Percentiles rank a stretch among this genome's conserved stretches.
These are phyloP conservation scores for Serilophus lunatus DNA, from an alignment of 2,113 vertebrate genomes.

Conservation along the genomic window DNA sequence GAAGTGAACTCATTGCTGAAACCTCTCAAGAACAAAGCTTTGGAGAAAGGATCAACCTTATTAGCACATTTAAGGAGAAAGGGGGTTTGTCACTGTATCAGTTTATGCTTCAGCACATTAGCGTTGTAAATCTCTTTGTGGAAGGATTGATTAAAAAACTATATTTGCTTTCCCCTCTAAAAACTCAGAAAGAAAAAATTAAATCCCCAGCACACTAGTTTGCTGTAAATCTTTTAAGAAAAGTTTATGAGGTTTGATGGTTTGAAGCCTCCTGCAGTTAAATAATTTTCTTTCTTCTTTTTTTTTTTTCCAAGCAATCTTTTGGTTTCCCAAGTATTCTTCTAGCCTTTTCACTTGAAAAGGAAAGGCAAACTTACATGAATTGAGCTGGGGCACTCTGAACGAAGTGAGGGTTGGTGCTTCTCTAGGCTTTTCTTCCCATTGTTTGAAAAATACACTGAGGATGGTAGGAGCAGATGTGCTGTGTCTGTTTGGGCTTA, in stretches of 20 bases:
- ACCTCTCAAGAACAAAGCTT: slow-evolving; percentile 48
- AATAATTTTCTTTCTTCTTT: neutral
- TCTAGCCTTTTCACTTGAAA: slow-evolving; percentile 56
- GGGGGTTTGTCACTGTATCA: slow-evolving; percentile 61
- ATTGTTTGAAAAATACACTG: slow-evolving; percentile 53
- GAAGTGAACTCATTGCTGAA: slow-evolving; percentile 54
- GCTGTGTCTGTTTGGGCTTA: slow-evolving; percentile 4
- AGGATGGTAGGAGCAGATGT: slow-evolving; percentile 65
- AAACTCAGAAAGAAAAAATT: neutral
- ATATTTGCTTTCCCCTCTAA: neutral
- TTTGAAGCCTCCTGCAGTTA: slow-evolving; percentile 15
- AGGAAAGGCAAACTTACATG: slow-evolving; percentile 56
- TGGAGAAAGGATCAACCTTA: slow-evolving; percentile 59
- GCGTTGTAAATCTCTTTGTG: slow-evolving; percentile 10
- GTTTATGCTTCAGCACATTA: slow-evolving; percentile 51
- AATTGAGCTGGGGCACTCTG: slow-evolving; percentile 52
- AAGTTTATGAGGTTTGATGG: neutral
- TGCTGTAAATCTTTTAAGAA: slow-evolving; percentile 16
- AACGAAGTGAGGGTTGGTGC: slow-evolving; percentile 53
- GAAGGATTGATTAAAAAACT: slow-evolving; percentile 24
- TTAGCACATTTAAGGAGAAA: slow-evolving; percentile 62
- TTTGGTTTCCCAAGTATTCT: slow-evolving; percentile 57
- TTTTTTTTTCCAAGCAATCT: neutral
- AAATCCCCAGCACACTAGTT: neutral
- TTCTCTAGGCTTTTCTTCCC: slow-evolving; percentile 61